Evolutionary conservation across 1,140 invertebrate genomes (phyloP), one percentile per base, ranked within the genome.

Genomic region (Calephelis virginiensis): DNA sequence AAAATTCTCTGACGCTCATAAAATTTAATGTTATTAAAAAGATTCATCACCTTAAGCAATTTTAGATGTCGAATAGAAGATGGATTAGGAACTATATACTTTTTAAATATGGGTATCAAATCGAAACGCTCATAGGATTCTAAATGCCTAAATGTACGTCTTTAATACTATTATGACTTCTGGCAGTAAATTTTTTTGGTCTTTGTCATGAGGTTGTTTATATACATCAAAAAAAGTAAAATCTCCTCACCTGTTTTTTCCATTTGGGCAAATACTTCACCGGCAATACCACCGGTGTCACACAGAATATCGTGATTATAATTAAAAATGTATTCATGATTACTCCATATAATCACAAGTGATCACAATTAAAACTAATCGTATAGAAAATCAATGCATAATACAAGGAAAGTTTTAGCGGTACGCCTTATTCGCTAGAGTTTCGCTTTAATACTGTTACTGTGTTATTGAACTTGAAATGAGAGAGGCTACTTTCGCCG

Each of bases 221-320:
- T 37, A 4, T 59, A 59, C 17, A 3, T 40, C 8, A n/a, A 6
- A 13, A 45, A 46, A 12, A 40, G 6, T 8, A 37, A 40, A 61
- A 12, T n/a, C 4, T 13, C 37, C 83, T 80, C 85, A 95, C 94
- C 91, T 95, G 94, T 82, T 96, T 96, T 81, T 96, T 96, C 96
- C 96, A 96, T 80, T 96, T 95, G 3, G 96, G 95, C 59, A 96
- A 92, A 80, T 95, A 95, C 82, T 93, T 94, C 12, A 91, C 90
- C 63, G 92, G 83, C 76, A 85, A 66, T 49, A 84, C 88, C 50
- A 68, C 66, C 37, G 81, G 82, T 28, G 76, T 67, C 13, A 83
- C 68, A 71, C 81, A 88, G 67, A 80, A 78, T 53, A 91, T 43
- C 65, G 85, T 69, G 60, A 80, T 69, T 46, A 85, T 47, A 59